Conservation (phyloP, 2,797 vertebrate species). For the Percopsis omiscomaycus region DNA sequence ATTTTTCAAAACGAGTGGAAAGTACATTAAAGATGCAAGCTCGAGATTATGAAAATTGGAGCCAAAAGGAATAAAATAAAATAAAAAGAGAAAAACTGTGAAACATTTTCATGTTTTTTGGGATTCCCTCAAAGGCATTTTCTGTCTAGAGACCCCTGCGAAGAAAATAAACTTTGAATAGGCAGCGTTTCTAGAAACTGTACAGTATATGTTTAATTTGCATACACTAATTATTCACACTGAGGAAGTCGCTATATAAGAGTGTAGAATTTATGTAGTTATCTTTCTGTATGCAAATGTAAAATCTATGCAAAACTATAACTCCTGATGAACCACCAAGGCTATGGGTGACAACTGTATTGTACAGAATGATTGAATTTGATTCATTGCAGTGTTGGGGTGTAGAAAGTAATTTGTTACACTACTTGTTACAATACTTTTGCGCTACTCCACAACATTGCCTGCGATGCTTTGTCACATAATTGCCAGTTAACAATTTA, state of each 20-base stretch:
- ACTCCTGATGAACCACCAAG: no score
- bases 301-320: slow-evolving; percentile 3
- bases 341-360: no score
- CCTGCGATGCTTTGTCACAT: no score
- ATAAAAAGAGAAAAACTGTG: slow-evolving; percentile 31
- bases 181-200: slow-evolving; percentile 24
- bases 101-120: slow-evolving; percentile 47
- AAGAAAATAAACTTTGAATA: slow-evolving; percentile 41
- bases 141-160: slow-evolving; percentile 27
- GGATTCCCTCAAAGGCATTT: slow-evolving; percentile 57
- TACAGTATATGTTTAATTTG: slow-evolving; percentile 35
- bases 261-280: slow-evolving; percentile 30
- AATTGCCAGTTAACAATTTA: no score
- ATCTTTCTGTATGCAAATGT: slow-evolving; percentile 19
- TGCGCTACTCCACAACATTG: no score
- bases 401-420: no score
- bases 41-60: slow-evolving; percentile 13
- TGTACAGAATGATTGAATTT: no score
- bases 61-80: slow-evolving; percentile 56
- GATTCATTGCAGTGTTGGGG: no score
- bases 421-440: no score
- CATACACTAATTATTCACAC: slow-evolving; percentile 68
- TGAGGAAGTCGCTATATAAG: slow-evolving; percentile 43
- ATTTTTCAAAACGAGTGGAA: slow-evolving; percentile 17
- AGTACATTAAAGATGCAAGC: slow-evolving; percentile 26